Conservation (phyloP, 2,888 invertebrate genomes). For the Eupeodes luniger region DNA sequence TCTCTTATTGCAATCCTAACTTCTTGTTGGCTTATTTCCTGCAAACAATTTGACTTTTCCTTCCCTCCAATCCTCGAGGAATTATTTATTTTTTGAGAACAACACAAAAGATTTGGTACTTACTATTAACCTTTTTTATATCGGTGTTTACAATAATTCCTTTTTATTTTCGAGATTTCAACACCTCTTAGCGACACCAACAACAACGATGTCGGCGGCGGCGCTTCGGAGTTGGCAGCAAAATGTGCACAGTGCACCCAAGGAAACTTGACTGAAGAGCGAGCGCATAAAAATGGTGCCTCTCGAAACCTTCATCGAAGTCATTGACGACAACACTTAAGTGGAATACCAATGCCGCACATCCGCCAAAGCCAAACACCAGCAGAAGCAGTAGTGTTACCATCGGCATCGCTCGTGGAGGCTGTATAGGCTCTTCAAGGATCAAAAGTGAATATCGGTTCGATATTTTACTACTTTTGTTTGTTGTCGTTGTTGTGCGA, state of each 20-base stretch:
- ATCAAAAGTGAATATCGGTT: conserved; percentile 36
- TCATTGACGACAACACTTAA: conserved; percentile 36
- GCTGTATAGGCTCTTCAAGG: conserved; percentile 24
- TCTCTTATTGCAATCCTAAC: no score
- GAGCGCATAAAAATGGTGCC: conserved; percentile 4
- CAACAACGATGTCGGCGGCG: background rate
- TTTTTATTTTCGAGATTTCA: background rate
- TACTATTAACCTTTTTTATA: conserved; percentile 1
- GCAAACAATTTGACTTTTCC: background rate
- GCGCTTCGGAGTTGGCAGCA: background rate
- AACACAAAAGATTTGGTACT: background rate
- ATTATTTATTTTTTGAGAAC: background rate
- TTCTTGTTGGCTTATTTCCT: background rate
- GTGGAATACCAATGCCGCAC: conserved; percentile 15
- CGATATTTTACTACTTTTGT: conserved; percentile 19
- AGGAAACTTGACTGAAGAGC: conserved; percentile 21
- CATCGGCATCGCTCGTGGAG: background rate
- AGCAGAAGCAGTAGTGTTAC: background rate
- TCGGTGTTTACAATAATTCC: conserved; percentile 9
- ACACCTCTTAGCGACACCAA: background rate
- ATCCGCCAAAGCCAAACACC: background rate
- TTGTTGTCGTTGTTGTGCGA: conserved; percentile 12
- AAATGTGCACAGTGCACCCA: conserved; percentile 10
- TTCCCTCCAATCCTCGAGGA: background rate
- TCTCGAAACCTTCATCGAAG: conserved; percentile 38